Conservation (phyloP, 2,888 invertebrate species). For the Neocrepidodera transversa region DNA sequence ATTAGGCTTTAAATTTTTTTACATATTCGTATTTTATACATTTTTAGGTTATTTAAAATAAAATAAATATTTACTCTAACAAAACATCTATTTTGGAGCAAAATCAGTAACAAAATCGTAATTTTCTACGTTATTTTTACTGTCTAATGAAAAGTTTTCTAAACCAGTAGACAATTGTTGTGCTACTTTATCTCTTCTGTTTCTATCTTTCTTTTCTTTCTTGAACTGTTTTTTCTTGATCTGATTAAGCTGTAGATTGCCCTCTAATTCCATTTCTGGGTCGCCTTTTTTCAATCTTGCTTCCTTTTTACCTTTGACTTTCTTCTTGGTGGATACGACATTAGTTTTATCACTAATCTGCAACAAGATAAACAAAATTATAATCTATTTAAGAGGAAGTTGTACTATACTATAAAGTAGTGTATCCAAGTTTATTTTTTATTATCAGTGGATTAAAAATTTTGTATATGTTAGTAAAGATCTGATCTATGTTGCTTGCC, state of each 20-base stretch:
- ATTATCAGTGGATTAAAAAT: too few species aligned
- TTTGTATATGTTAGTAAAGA: too few species aligned
- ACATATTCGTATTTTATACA: not conserved
- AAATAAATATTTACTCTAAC: too few species aligned
- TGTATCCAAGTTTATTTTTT: too few species aligned
- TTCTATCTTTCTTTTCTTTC: slow-evolving; percentile 68
- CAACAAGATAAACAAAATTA: slow-evolving; percentile 36
- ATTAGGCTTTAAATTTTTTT: not conserved
- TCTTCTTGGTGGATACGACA: slow-evolving; percentile 43
- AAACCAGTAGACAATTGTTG: slow-evolving; percentile 70
- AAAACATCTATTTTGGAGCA: slow-evolving; percentile 40
- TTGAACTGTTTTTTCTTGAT: slow-evolving; percentile 70
- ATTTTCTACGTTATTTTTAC: slow-evolving; percentile 59
- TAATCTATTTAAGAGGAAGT: not conserved
- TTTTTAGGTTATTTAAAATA: too few species aligned
- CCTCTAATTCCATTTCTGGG: slow-evolving; percentile 74
- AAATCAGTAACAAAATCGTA: slow-evolving; percentile 72
- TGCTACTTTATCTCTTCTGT: slow-evolving; percentile 69
- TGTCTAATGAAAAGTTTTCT: slow-evolving; percentile 64
- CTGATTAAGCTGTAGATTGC: slow-evolving; percentile 70
- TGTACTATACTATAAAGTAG: not conserved
- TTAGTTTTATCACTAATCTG: slow-evolving; percentile 50
- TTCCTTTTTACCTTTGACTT: slow-evolving; percentile 44
- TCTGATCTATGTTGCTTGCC: too few species aligned
- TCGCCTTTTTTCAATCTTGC: slow-evolving; percentile 62